Conservation (phyloP, 2,888 invertebrate species). For the Oscheius onirici region DNA sequence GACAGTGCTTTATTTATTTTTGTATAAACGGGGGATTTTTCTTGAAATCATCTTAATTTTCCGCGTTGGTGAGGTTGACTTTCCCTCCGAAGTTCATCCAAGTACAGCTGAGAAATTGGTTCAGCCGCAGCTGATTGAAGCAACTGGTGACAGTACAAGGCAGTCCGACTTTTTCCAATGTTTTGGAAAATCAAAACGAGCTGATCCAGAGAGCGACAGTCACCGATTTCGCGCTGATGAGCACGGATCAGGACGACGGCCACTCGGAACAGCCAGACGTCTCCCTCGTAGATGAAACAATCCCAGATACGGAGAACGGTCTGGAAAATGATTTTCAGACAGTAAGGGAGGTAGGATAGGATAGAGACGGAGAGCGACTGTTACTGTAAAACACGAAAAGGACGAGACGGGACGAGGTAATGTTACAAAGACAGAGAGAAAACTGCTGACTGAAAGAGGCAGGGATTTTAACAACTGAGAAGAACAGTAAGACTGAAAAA, state of each 20-base stretch:
- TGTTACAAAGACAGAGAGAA: too few species aligned
- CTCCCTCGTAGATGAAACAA: conserved; percentile 91
- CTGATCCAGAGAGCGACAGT: conserved; percentile 45
- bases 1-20: neutral
- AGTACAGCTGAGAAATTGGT: conserved; percentile 8
- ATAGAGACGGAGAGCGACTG: too few species aligned
- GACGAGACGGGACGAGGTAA: neutral
- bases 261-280: conserved; percentile 89
- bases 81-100: conserved; percentile 16
- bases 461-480: too few species aligned
- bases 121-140: conserved; percentile 10
- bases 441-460: too few species aligned
- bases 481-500: too few species aligned
- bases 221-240: conserved; percentile 41
- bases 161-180: conserved; percentile 45
- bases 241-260: conserved; percentile 74
- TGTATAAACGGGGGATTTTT: conserved; percentile 1
- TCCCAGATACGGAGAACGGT: conserved; percentile 95
- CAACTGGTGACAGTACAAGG: conserved; percentile 54
- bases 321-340: conserved; percentile 71
- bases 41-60: neutral
- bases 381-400: too few species aligned
- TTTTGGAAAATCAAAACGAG: conserved; percentile 42
- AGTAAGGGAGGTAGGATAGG: neutral
- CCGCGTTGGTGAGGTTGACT: conserved; percentile 20